These are phyloP conservation scores for Agapornis roseicollis DNA, from an alignment of 2,113 vertebrate genomes.

Conservation along the genomic window DNA sequence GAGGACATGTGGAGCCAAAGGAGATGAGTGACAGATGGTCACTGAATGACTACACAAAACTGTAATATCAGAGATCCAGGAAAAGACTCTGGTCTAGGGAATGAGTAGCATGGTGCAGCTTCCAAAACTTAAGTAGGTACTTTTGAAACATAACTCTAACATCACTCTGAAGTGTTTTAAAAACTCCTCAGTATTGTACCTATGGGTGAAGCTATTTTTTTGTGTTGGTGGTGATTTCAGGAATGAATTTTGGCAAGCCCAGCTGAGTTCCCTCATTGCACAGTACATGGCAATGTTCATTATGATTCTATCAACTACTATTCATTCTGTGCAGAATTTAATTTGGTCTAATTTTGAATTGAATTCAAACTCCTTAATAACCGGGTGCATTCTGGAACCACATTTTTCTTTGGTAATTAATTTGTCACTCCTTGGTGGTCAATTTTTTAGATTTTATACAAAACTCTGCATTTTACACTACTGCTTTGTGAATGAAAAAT, in stretches of 20 bases:
- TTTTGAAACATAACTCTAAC: slow-evolving; percentile 29
- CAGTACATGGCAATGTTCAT: slow-evolving; percentile 29
- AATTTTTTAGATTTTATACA: not conserved
- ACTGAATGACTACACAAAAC: slow-evolving; percentile 12
- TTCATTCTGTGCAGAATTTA: slow-evolving; percentile 23
- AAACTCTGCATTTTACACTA: not conserved
- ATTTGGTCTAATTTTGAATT: slow-evolving; percentile 53
- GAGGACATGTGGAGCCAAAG: not conserved
- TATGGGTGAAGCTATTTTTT: slow-evolving; percentile 22
- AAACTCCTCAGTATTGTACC: slow-evolving; percentile 24
- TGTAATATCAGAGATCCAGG: not conserved
- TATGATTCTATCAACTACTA: slow-evolving; percentile 37
- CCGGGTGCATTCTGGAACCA: not conserved
- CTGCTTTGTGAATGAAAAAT: not conserved
- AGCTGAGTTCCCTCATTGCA: slow-evolving; percentile 14
- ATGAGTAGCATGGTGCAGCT: not conserved
- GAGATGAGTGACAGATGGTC: slow-evolving; percentile 60
- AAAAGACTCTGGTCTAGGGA: not conserved
- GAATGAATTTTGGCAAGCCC: slow-evolving; percentile 48
- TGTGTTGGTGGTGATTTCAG: not conserved
- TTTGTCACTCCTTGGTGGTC: not conserved
- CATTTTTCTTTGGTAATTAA: slow-evolving; percentile 21
- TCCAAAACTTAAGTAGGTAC: slow-evolving; percentile 20
- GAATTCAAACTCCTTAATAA: slow-evolving; percentile 22
- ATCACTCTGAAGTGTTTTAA: slow-evolving; percentile 41